These are phyloP conservation scores for Numenius phaeopus DNA, from an alignment of 2,797 vertebrate genomes.

Conservation along the genomic window DNA sequence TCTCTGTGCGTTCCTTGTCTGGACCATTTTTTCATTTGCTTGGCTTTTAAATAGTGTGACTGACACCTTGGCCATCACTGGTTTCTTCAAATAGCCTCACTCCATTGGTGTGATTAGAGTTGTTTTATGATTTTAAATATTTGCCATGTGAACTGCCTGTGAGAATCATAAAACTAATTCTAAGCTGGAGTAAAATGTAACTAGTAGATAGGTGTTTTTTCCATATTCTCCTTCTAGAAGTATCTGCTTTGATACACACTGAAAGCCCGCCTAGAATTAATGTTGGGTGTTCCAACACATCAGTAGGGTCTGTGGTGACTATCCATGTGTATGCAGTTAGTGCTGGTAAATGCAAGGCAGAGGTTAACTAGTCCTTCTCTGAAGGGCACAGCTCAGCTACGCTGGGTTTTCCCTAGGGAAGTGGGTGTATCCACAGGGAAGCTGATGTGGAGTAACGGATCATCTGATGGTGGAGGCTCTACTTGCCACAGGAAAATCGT, in stretches of 20 bases:
- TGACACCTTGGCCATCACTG: not conserved
- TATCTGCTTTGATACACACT: not conserved
- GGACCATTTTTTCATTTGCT: not conserved
- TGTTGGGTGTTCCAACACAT: rapidly evolving
- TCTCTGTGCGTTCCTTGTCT: not conserved
- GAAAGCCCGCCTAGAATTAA: not conserved
- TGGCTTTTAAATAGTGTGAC: not conserved
- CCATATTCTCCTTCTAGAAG: not conserved
- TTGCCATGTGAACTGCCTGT: not conserved
- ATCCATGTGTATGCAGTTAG: not conserved
- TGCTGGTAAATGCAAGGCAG: rapidly evolving
- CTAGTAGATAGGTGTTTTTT: not conserved
- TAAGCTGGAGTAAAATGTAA: too few relatives aligned
- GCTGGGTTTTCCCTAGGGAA: not conserved
- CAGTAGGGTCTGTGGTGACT: not conserved
- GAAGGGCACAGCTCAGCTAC: not conserved
- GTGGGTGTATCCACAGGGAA: not conserved
- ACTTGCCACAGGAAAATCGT: not conserved
- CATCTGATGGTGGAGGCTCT: not conserved
- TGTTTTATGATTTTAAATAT: not conserved
- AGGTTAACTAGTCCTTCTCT: not conserved
- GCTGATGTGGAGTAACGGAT: rapidly evolving
- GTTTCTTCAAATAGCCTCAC: not conserved
- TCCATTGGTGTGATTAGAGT: not conserved
- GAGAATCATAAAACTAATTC: not conserved